phyloP scores from a whole-genome alignment of 2,888 invertebrate species.

The Cistogaster globosa region DNA sequence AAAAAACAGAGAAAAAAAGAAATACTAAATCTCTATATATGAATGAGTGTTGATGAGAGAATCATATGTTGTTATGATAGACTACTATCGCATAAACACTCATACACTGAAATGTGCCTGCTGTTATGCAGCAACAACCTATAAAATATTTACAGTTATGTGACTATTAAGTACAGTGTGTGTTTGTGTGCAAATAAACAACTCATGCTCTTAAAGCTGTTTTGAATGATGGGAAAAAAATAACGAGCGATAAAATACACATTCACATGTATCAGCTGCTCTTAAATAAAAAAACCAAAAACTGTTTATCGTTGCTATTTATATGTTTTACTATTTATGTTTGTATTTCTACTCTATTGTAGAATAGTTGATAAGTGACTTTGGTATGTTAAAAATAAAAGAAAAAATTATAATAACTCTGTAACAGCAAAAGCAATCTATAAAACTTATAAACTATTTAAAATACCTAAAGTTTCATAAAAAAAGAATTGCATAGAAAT shows the following conservation, averaged over 20 bases:
- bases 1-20: neutral
- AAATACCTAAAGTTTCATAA: neutral
- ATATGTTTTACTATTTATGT: neutral
- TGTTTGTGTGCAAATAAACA: constrained; percentile 13
- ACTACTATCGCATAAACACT: neutral
- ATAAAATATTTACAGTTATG: constrained; percentile 38
- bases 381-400: constrained; percentile 33
- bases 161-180: neutral
- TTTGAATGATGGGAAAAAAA: constrained; percentile 25
- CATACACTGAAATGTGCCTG: constrained; percentile 5
- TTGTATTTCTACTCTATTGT: neutral
- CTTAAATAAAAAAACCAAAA: constrained; percentile 26
- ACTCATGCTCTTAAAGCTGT: constrained; percentile 22
- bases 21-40: neutral
- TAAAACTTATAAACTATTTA: constrained; percentile 41
- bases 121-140: constrained; percentile 1
- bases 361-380: constrained; percentile 15
- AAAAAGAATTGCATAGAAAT: neutral
- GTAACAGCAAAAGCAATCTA: constrained; percentile 26
- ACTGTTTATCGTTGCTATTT: constrained; percentile 18
- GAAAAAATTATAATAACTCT: neutral
- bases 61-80: constrained; percentile 17
- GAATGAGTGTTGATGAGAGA: neutral
- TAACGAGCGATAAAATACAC: constrained; percentile 60
- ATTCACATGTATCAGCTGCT: constrained; percentile 58